These are phyloP conservation scores for Teleogryllus occipitalis DNA, from an alignment of 1,140 invertebrate species.

Conservation along the genomic window DNA sequence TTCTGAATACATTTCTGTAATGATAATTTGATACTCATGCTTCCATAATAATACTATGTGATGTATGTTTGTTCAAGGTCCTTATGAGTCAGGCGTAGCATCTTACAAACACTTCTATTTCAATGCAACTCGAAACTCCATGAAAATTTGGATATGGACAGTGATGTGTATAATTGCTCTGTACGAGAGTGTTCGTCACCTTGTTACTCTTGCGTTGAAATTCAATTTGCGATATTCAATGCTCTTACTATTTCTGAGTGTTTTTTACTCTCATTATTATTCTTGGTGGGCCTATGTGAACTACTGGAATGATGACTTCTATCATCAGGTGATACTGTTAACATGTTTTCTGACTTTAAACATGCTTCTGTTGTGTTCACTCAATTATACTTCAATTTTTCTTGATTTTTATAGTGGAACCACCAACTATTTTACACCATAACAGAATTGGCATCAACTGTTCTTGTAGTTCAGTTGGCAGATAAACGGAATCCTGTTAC, in stretches of 20 bases:
- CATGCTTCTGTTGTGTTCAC: too few relatives aligned
- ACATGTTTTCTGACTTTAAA: too few relatives aligned
- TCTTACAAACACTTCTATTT: slow-evolving; percentile 79
- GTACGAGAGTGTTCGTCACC: slow-evolving; percentile 62
- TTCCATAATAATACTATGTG: too few relatives aligned
- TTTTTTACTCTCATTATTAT: slow-evolving; percentile 74
- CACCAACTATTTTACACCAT: slow-evolving; percentile 60
- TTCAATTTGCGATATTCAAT: slow-evolving; percentile 54
- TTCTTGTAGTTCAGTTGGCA: slow-evolving; percentile 50
- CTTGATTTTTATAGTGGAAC: slow-evolving; percentile 50
- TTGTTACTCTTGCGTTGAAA: slow-evolving; percentile 47
- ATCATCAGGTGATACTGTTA: slow-evolving; percentile 28
- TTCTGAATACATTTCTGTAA: too few relatives aligned
- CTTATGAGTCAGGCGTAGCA: slow-evolving; percentile 64
- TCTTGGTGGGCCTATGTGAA: slow-evolving; percentile 77
- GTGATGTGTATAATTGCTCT: slow-evolving; percentile 55
- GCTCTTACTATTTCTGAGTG: slow-evolving; percentile 57
- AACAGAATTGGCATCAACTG: slow-evolving; percentile 63
- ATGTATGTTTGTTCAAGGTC: slow-evolving; percentile 37
- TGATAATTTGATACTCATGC: too few relatives aligned
- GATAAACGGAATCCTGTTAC: slow-evolving; percentile 48
- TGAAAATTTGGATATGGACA: slow-evolving; percentile 66
- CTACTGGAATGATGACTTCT: slow-evolving; percentile 78
- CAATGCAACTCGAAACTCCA: slow-evolving; percentile 62
- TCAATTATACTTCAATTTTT: background rate